Conservation (phyloP, 2,888 invertebrate species). For the Dusona sp. region DNA sequence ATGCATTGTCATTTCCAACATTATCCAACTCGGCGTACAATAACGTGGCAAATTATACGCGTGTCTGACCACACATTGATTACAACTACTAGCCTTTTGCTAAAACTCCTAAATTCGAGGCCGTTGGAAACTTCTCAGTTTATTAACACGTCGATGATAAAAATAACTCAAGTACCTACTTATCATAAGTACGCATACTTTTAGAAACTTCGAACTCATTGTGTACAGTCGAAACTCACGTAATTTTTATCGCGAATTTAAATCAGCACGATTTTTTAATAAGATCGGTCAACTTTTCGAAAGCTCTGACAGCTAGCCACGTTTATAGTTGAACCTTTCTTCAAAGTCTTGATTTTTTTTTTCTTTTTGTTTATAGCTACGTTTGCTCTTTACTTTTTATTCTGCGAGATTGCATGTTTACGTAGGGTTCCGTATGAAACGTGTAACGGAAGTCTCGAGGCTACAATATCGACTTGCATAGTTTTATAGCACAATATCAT, state of each 20-base stretch:
- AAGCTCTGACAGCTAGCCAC: not conserved
- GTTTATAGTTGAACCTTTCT: not conserved
- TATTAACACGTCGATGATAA: not conserved
- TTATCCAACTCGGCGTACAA: slow-evolving; percentile 11
- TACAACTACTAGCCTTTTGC: not conserved
- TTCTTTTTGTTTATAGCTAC: slow-evolving; percentile 14
- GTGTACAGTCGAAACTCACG: not conserved
- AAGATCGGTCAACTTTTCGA: not conserved
- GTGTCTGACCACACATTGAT: slow-evolving; percentile 29
- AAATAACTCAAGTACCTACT: not conserved
- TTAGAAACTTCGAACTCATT: not conserved
- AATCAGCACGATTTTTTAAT: not conserved
- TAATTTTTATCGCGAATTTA: not conserved
- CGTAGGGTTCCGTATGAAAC: slow-evolving; percentile 50
- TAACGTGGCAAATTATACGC: not conserved
- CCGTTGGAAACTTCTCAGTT: not conserved
- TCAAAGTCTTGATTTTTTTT: not conserved
- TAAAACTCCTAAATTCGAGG: not conserved
- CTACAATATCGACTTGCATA: slow-evolving; percentile 57
- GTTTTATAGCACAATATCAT: slow-evolving; percentile 43
- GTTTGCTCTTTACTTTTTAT: slow-evolving; percentile 9
- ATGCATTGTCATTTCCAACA: slow-evolving; percentile 14
- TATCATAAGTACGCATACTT: not conserved
- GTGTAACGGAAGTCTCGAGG: slow-evolving; percentile 66
- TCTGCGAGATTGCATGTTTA: slow-evolving; percentile 59